phyloP scores from a whole-genome alignment of 92 coral and sea anemone genomes.

The Porites rus region DNA sequence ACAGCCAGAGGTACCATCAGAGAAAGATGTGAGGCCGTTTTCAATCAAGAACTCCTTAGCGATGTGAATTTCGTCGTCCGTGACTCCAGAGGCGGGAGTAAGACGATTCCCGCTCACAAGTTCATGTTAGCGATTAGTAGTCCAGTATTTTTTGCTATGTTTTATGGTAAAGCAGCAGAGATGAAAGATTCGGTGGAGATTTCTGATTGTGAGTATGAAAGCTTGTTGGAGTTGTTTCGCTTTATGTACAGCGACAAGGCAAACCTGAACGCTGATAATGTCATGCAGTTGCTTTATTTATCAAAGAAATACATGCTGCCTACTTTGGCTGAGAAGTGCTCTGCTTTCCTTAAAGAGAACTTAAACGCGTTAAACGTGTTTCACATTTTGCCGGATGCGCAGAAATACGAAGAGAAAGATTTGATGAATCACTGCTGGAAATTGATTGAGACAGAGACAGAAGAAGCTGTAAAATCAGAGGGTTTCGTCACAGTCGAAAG shows the following conservation, averaged over 20 bases:
- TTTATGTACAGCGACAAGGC: not conserved
- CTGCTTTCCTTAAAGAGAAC: slow-evolving; percentile 1
- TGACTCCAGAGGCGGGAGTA: not conserved
- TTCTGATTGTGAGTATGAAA: slow-evolving; percentile 75
- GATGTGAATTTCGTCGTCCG: not conserved
- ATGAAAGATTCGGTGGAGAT: slow-evolving; percentile 58
- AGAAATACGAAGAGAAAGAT: not conserved
- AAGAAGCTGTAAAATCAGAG: slow-evolving; percentile 34
- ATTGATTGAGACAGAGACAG: not conserved
- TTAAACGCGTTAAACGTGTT: slow-evolving; percentile 4
- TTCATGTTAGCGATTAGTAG: not conserved
- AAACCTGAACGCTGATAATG: not conserved
- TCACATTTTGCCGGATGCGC: not conserved
- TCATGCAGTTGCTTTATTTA: slow-evolving; percentile 32
- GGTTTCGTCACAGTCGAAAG: slow-evolving; percentile 17
- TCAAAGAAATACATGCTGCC: slow-evolving; percentile 26
- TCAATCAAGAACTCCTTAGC: not conserved
- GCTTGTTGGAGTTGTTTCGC: slow-evolving; percentile 70
- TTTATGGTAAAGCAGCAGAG: slow-evolving; percentile 63
- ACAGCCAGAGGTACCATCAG: not conserved
- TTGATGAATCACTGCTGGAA: not conserved
- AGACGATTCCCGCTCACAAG: slow-evolving; percentile 1
- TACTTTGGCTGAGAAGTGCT: slow-evolving; percentile 36
- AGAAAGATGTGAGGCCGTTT: not conserved
- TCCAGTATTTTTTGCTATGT: slow-evolving; percentile 56